These are phyloP conservation scores for Ditylenchus weischeri DNA, from an alignment of 2,888 invertebrate species.

Conservation along the genomic window DNA sequence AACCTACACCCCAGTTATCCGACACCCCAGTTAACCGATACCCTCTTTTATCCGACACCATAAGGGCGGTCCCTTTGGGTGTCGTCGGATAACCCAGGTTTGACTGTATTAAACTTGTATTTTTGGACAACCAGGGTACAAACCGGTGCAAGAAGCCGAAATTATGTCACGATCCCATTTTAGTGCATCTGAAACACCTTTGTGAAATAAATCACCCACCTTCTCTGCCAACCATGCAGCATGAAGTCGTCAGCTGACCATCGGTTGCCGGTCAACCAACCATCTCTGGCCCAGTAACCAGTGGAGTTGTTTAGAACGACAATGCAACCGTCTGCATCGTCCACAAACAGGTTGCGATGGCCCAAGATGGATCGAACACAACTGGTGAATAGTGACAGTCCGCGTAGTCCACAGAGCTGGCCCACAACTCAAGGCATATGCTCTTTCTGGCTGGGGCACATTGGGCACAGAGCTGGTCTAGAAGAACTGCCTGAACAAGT, in stretches of 20 bases:
- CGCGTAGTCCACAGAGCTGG: conserved; percentile 33
- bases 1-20: too few relatives aligned
- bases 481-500: conserved; percentile 21
- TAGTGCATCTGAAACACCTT: too few relatives aligned
- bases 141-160: too few relatives aligned
- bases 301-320: conserved; percentile 1
- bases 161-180: too few relatives aligned
- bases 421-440: conserved; percentile 25
- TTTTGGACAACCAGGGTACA: too few relatives aligned
- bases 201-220: background rate
- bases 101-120: too few relatives aligned
- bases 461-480: conserved; percentile 28
- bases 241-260: conserved; percentile 50
- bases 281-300: conserved; percentile 49
- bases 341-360: conserved; percentile 24
- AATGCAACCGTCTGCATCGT: conserved; percentile 4
- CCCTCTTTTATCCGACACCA: too few relatives aligned
- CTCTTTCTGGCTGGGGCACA: conserved; percentile 7
- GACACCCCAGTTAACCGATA: too few relatives aligned
- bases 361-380: conserved; percentile 46
- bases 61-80: too few relatives aligned
- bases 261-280: conserved; percentile 43
- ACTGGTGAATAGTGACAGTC: conserved; percentile 45
- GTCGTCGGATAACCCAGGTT: too few relatives aligned
- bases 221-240: conserved; percentile 46